Evolutionary conservation across 2,888 invertebrate species (phyloP), one percentile per base, ranked within the genome.

Genomic region (Gryllus longicercus): DNA sequence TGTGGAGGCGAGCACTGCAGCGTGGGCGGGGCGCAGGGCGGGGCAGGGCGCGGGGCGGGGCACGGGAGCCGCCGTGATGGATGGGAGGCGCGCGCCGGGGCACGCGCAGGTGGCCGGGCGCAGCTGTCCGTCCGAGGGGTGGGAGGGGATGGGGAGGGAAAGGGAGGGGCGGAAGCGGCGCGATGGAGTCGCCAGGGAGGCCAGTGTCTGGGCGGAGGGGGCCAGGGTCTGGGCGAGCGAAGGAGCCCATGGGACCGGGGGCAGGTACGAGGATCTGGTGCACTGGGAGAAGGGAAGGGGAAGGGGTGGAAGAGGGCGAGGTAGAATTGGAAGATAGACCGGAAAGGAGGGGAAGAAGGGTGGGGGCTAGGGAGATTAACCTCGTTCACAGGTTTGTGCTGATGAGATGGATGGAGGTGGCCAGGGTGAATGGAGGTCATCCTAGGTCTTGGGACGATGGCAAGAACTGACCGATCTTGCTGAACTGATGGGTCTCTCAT

Each of bases 341-440:
- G 75, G 75, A 23, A 76, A 38, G 25, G 23, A 23, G 76, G 25
- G 10, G 76, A 18, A 18, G 12, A 23, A 25, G 23, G 18, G 75
- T 14, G 75, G 2, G 23, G 79, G 51, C 76, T 75, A 23, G 49
- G 49, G 80, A 18, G 21, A 63, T 78, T 51, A 12, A 77, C 74
- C 49, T 75, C 51, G 10, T 10, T 50, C 49, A 38, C 75, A 16
- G 63, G 18, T 75, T 14, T 83, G 83, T 83, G 83, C 83, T 83
- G 83, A 83, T 82, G 82, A 75, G 63, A 51, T 25, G 51, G 74
- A 81, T 78, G 79, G 75, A 81, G 76, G 78, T 79, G 78, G 79
- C 79, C 80, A 81, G 81, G 78, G 76, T 78, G 82, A 74, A 76
- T 74, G 21, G 74, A 8, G 10, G 74, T 2, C 16, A n/a, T 23